Conservation (phyloP, 2,113 vertebrate genomes). For the Glaucidium brasilianum region DNA sequence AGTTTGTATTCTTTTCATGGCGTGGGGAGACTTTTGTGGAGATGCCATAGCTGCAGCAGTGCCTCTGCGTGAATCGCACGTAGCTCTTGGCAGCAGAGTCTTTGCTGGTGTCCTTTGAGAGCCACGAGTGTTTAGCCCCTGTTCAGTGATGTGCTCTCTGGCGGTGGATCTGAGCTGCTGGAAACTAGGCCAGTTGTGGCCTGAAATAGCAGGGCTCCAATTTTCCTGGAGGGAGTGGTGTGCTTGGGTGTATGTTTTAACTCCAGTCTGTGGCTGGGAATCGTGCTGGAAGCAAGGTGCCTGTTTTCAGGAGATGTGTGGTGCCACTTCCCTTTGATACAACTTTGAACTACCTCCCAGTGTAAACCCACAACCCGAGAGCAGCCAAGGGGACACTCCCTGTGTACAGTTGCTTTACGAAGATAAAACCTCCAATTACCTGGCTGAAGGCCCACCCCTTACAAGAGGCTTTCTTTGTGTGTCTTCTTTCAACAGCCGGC, state of each 20-base stretch:
- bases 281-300: background rate
- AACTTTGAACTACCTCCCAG: background rate
- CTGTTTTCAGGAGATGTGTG: background rate
- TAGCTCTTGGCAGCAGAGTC: background rate
- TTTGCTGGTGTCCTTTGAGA: background rate
- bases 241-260: background rate
- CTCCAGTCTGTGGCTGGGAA: background rate
- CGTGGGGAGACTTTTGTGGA: background rate
- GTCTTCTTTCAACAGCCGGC: conserved; percentile 65
- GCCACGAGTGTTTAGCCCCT: background rate
- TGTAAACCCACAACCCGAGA: background rate
- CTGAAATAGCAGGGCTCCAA: background rate
- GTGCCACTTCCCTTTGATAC: background rate
- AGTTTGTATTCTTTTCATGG: background rate
- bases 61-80: background rate
- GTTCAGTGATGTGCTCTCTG: background rate
- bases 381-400: background rate
- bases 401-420: background rate
- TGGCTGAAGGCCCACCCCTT: background rate
- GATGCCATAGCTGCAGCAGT: background rate
- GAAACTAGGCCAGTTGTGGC: background rate
- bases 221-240: conserved; percentile 28
- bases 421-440: background rate
- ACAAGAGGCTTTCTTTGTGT: background rate
- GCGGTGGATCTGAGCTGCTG: background rate